Percentiles rank a stretch among this genome's conserved stretches.
Conservation (phyloP, 1,140 invertebrate species). For the Plodia interpunctella region DNA sequence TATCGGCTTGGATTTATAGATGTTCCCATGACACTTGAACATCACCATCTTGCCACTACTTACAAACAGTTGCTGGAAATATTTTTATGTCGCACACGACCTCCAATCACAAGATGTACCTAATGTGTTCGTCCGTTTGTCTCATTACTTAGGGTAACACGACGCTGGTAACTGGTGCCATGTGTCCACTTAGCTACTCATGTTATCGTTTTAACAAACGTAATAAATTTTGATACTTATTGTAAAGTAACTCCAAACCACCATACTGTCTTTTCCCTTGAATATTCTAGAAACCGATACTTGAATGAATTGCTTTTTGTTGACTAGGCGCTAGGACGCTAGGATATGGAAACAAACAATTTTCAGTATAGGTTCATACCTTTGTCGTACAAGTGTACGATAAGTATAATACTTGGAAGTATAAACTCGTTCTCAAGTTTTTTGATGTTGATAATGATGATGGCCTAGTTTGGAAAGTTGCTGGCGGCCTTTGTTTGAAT, state of each 20-base stretch:
- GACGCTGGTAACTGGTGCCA: slow-evolving; percentile 47
- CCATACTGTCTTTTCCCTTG: too few species aligned
- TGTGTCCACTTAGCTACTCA: slow-evolving; percentile 40
- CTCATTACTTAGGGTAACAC: slow-evolving; percentile 45
- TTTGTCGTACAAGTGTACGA: too few species aligned
- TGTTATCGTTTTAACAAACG: slow-evolving; percentile 7
- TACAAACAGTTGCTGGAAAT: slow-evolving; percentile 28
- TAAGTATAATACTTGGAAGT: too few species aligned
- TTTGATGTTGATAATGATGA: slow-evolving; percentile 57
- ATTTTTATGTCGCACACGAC: slow-evolving; percentile 60
- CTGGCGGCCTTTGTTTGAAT: slow-evolving; percentile 45
- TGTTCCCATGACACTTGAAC: slow-evolving; percentile 9
- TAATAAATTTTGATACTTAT: not conserved
- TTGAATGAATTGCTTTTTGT: too few species aligned
- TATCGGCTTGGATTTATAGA: not conserved
- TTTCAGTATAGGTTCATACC: too few species aligned
- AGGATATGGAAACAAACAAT: not conserved
- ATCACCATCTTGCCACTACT: not conserved
- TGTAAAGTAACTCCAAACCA: not conserved
- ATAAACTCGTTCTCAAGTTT: slow-evolving; percentile 17
- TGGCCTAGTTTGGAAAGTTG: slow-evolving; percentile 52
- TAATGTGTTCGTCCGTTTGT: slow-evolving; percentile 41
- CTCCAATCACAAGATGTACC: slow-evolving; percentile 57
- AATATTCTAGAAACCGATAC: too few species aligned
- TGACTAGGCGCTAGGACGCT: not conserved